These are phyloP conservation scores for Heterodera filipjevi DNA, from an alignment of 2,888 invertebrate genomes.

Conservation along the genomic window DNA sequence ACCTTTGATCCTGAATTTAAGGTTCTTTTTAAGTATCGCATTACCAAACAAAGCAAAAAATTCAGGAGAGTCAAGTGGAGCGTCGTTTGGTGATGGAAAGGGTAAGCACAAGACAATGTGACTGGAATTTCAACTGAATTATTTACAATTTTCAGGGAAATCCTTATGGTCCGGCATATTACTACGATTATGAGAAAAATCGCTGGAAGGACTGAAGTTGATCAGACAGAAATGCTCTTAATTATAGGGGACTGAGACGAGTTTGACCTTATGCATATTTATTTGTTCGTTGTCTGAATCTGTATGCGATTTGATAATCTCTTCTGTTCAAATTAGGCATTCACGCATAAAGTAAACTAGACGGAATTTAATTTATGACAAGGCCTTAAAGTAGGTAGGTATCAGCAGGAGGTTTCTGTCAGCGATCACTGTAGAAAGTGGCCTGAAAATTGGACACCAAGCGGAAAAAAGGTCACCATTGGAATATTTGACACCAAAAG, in stretches of 20 bases:
- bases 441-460: too few relatives aligned
- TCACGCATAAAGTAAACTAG: too few relatives aligned
- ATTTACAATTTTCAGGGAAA: not conserved
- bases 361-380: too few relatives aligned
- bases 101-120: not conserved
- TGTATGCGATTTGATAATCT: too few relatives aligned
- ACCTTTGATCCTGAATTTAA: constrained; percentile 76
- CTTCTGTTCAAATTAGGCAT: too few relatives aligned
- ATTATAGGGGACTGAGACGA: not conserved
- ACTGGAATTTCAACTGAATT: not conserved
- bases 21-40: constrained; percentile 56
- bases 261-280: too few relatives aligned
- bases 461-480: too few relatives aligned
- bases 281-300: too few relatives aligned
- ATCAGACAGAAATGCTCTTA: not conserved
- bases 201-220: constrained; percentile 75
- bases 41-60: not conserved
- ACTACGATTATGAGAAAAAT: constrained; percentile 76
- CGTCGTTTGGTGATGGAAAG: not conserved
- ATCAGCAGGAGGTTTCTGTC: too few relatives aligned
- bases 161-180: constrained; percentile 31
- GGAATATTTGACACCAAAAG: too few relatives aligned
- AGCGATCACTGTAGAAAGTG: too few relatives aligned
- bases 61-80: not conserved
- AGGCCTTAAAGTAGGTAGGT: too few relatives aligned